Evolutionary conservation across 2,113 vertebrate species (phyloP).

Genomic region (Leptobrachium leishanense): DNA sequence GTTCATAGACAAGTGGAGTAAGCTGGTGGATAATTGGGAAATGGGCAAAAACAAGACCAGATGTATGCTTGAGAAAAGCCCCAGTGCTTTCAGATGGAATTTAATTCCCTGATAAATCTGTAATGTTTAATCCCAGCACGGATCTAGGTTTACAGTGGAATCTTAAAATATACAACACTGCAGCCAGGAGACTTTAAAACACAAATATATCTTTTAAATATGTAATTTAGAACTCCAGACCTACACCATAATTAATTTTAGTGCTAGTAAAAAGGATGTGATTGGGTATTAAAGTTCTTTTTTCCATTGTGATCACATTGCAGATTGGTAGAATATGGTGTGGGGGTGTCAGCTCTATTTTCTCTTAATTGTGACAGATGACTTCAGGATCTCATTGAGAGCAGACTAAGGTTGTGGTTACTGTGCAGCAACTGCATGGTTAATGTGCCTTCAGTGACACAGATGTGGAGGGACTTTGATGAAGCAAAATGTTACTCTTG

Average conservation of each 20-base stretch:
- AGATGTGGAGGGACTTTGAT: conserved; percentile 43
- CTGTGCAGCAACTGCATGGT: conserved; percentile 4
- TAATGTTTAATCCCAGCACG: conserved; percentile 40
- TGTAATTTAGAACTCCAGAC: background rate
- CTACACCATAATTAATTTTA: background rate
- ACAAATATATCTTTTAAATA: background rate
- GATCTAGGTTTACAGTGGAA: conserved; percentile 4
- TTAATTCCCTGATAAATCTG: conserved; percentile 45
- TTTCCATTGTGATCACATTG: background rate
- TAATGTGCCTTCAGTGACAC: conserved; percentile 31
- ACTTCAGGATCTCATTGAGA: background rate
- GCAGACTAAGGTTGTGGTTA: background rate
- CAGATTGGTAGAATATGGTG: background rate
- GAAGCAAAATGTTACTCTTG: conserved; percentile 34
- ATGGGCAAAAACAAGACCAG: conserved; percentile 21
- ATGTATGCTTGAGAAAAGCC: conserved; percentile 20
- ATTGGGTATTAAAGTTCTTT: background rate
- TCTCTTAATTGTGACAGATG: background rate
- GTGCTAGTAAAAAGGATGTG: background rate
- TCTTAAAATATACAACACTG: background rate
- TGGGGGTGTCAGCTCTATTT: background rate
- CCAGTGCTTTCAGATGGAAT: conserved; percentile 21
- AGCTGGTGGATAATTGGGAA: background rate
- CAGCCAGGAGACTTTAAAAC: background rate
- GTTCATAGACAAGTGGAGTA: background rate